Evolutionary conservation across 1,140 invertebrate genomes (phyloP).

Genomic region (Danaus melanippus): DNA sequence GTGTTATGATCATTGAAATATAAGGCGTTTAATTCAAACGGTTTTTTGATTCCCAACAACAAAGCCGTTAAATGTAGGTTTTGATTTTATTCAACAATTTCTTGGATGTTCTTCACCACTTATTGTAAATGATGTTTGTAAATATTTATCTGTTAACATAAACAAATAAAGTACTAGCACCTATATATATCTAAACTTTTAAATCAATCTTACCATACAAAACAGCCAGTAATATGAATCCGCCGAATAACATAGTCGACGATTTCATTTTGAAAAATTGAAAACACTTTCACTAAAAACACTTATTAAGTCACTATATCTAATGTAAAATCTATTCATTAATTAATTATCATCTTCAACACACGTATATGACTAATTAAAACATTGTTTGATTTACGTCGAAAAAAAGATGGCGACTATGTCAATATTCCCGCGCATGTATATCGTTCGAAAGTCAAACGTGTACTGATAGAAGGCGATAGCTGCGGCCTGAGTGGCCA

Average conservation of each 20-base stretch:
- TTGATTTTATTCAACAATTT: neutral
- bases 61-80: neutral
- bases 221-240: conserved; percentile 41
- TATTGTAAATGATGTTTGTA: too few relatives aligned
- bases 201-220: conserved; percentile 41
- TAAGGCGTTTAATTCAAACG: too few relatives aligned
- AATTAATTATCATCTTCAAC: conserved; percentile 2
- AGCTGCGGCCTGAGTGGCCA: conserved; percentile 29
- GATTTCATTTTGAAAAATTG: conserved; percentile 49
- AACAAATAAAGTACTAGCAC: too few relatives aligned
- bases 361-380: conserved; percentile 10
- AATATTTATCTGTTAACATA: too few relatives aligned
- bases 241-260: conserved; percentile 37
- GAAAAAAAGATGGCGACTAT: conserved; percentile 20
- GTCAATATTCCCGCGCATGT: conserved; percentile 27
- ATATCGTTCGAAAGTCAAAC: conserved; percentile 60
- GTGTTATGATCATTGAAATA: too few relatives aligned
- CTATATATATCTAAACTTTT: too few relatives aligned
- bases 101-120: too few relatives aligned
- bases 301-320: conserved; percentile 7
- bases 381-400: conserved; percentile 21
- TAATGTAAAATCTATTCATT: conserved; percentile 4
- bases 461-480: conserved; percentile 34
- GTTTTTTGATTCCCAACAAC: neutral
- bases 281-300: conserved; percentile 50